Evolutionary conservation across 2,888 invertebrate species (phyloP).

Genomic region (Smittia sp.): DNA sequence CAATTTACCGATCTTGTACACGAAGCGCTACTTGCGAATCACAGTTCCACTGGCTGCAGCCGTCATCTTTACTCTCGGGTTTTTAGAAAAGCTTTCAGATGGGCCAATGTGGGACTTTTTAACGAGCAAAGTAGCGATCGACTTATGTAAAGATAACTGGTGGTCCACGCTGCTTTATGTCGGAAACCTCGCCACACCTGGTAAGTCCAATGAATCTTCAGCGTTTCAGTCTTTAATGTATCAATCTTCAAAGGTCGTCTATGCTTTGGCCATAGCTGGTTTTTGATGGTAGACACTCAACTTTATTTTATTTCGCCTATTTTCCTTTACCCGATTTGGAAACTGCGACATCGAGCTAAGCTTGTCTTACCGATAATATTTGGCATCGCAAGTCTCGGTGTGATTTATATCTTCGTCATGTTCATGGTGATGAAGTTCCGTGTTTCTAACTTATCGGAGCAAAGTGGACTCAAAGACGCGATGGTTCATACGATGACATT

Average conservation of each 20-base stretch:
- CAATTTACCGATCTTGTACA: constrained; percentile 51
- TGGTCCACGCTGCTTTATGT: constrained; percentile 56
- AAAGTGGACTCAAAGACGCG: not conserved
- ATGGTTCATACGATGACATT: constrained; percentile 50
- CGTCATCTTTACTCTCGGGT: constrained; percentile 55
- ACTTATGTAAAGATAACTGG: constrained; percentile 52
- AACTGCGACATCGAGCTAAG: not conserved
- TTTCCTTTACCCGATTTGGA: constrained; percentile 47
- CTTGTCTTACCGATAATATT: not conserved
- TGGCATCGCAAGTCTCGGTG: not conserved
- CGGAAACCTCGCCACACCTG: constrained; percentile 53
- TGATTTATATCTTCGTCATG: constrained; percentile 10
- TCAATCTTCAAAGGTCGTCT: not conserved
- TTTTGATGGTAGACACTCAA: constrained; percentile 60
- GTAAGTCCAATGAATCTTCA: not conserved
- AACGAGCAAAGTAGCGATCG: not conserved
- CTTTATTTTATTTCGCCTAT: not conserved
- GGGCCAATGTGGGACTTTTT: constrained; percentile 56
- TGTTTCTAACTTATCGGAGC: not conserved
- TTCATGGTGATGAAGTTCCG: not conserved
- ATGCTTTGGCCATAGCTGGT: constrained; percentile 61
- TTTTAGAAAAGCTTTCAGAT: constrained; percentile 55
- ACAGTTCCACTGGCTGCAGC: constrained; percentile 58
- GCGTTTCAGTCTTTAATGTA: no score
- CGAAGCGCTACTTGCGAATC: constrained; percentile 55